Evolutionary conservation across 2,797 vertebrate species (phyloP).

Genomic region (Mallotus villosus): DNA sequence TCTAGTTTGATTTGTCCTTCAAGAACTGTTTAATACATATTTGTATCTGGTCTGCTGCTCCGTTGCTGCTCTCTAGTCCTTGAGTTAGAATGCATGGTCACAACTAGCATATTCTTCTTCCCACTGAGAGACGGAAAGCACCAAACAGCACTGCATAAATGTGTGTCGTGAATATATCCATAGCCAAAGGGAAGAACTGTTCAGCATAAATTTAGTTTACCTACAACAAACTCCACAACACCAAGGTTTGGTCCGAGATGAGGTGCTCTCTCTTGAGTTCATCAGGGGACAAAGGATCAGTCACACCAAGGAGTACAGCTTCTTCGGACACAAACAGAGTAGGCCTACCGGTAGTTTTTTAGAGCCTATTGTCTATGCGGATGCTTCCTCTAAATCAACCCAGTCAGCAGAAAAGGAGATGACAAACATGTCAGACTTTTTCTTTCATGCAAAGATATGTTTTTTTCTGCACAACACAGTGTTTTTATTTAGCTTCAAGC

Average conservation of each 20-base stretch:
- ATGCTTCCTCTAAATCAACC: constrained; percentile 41
- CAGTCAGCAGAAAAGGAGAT: constrained; percentile 46
- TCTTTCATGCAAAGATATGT: constrained; percentile 23
- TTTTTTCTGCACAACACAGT: constrained; percentile 30
- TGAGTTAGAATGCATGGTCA: too few relatives aligned
- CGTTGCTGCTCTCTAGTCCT: too few relatives aligned
- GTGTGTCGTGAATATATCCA: constrained; percentile 52
- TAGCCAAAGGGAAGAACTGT: constrained; percentile 36
- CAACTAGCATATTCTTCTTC: neutral
- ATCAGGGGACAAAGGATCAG: constrained; percentile 26
- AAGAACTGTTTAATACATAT: neutral
- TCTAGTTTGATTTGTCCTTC: neutral
- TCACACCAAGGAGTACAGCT: constrained; percentile 13
- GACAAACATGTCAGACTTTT: constrained; percentile 27
- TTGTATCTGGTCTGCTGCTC: too few relatives aligned
- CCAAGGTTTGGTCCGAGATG: constrained; percentile 16
- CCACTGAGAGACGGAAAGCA: constrained; percentile 45
- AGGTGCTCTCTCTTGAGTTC: constrained; percentile 9
- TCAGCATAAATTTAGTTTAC: constrained; percentile 51
- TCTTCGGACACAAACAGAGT: constrained; percentile 25
- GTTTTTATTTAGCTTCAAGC: constrained; percentile 43
- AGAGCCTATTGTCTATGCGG: constrained; percentile 17
- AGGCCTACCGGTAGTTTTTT: too few relatives aligned
- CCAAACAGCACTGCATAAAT: constrained; percentile 42
- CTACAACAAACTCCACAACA: constrained; percentile 44